A percentile compares a stretch with the other conserved stretches of the same genome.
phyloP scores from a whole-genome alignment of 2,888 invertebrate genomes.

The Labia minor region DNA sequence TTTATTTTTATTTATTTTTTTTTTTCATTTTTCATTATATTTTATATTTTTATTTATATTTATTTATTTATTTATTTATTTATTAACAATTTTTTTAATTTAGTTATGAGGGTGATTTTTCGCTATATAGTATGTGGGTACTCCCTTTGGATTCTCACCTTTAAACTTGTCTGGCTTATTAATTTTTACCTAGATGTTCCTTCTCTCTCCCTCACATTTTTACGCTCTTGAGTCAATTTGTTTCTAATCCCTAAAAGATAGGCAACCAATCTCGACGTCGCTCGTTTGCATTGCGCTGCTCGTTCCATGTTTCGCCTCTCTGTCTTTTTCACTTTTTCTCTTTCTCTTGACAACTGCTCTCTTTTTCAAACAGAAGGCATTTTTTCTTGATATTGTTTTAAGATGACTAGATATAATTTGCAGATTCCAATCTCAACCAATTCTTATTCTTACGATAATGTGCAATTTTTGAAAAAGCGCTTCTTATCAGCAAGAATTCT shows the following conservation, averaged over 20 bases:
- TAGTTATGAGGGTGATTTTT: too few relatives aligned
- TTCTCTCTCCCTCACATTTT: too few relatives aligned
- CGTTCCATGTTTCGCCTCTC: too few relatives aligned
- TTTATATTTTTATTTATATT: too few relatives aligned
- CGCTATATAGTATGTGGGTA: too few relatives aligned
- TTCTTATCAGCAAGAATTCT: background rate
- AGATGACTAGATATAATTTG: background rate
- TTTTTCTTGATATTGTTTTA: background rate
- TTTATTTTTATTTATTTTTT: too few relatives aligned
- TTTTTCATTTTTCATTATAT: too few relatives aligned
- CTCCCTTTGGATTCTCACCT: too few relatives aligned
- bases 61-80: too few relatives aligned
- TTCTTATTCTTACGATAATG: background rate
- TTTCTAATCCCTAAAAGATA: background rate
- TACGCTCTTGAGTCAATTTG: conserved; percentile 3
- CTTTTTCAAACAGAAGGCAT: background rate
- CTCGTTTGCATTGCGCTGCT: background rate
- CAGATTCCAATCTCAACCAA: background rate
- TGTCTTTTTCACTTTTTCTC: too few relatives aligned
- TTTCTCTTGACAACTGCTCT: background rate
- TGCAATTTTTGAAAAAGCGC: background rate
- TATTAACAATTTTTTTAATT: too few relatives aligned
- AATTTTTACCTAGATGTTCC: background rate
- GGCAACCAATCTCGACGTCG: background rate
- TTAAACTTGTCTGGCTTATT: too few relatives aligned